Conservation (phyloP, 2,888 invertebrate species). For the Panopea generosa region DNA sequence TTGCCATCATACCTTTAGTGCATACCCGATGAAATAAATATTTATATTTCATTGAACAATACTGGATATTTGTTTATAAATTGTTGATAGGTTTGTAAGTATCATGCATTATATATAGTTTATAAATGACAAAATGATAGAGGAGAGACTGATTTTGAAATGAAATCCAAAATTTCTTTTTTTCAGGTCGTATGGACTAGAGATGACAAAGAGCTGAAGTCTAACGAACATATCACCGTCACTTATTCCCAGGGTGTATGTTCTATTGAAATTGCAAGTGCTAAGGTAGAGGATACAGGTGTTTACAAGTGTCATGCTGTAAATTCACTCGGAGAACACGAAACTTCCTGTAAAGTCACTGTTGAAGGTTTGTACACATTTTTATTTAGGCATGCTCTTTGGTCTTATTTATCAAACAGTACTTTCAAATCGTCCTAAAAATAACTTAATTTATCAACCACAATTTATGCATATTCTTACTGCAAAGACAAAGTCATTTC, state of each 20-base stretch:
- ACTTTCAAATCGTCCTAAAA: not conserved
- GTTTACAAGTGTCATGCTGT: conserved; percentile 97
- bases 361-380: conserved; percentile 80
- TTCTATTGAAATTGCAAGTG: conserved; percentile 98
- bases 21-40: too few relatives aligned
- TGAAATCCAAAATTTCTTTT: conserved; percentile 26
- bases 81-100: too few relatives aligned
- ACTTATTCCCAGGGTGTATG: conserved; percentile 97
- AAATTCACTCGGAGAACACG: conserved; percentile 97
- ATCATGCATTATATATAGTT: too few relatives aligned
- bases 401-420: too few relatives aligned
- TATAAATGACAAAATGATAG: too few relatives aligned
- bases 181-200: conserved; percentile 89
- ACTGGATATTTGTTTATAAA: too few relatives aligned
- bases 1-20: too few relatives aligned
- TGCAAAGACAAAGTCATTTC: too few relatives aligned
- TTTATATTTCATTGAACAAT: too few relatives aligned
- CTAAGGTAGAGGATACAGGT: conserved; percentile 97
- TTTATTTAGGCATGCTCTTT: too few relatives aligned
- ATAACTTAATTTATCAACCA: not conserved
- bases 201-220: conserved; percentile 95
- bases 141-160: too few relatives aligned
- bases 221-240: conserved; percentile 93
- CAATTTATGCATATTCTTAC: not conserved
- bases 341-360: conserved; percentile 93